A percentile compares a stretch with the other conserved stretches of the same genome.
Evolutionary conservation across 2,888 invertebrate species (phyloP).

Genomic region (Dendrolimus houi): DNA sequence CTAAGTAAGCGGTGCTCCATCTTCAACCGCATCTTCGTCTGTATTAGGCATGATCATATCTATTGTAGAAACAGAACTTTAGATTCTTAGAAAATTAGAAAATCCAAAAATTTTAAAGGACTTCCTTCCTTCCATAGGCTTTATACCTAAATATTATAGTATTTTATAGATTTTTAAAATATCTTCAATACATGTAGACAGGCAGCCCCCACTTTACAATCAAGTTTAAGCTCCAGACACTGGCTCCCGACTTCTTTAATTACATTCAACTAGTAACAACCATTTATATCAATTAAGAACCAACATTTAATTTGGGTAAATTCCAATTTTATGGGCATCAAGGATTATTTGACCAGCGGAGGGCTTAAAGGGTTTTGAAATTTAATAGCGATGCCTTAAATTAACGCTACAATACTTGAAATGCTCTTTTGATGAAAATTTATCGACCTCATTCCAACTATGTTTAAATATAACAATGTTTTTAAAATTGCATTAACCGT

Average conservation of each 20-base stretch:
- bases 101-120: too few relatives aligned
- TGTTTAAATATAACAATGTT: conserved; percentile 6
- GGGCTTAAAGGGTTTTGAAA: conserved; percentile 54
- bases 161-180: too few relatives aligned
- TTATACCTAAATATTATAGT: too few relatives aligned
- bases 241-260: conserved; percentile 50
- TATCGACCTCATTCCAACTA: conserved; percentile 29
- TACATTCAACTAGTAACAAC: conserved; percentile 65
- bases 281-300: conserved; percentile 70
- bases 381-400: conserved; percentile 45
- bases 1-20: too few relatives aligned
- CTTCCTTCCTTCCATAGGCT: too few relatives aligned
- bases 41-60: too few relatives aligned
- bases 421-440: conserved; percentile 48
- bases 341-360: conserved; percentile 41
- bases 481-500: conserved; percentile 8
- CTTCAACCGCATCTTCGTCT: too few relatives aligned
- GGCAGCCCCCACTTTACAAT: conserved; percentile 6
- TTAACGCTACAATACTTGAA: conserved; percentile 22
- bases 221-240: conserved; percentile 30
- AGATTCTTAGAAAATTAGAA: too few relatives aligned
- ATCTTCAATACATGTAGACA: too few relatives aligned
- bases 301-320: conserved; percentile 67
- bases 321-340: conserved; percentile 65
- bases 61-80: too few relatives aligned